Evolutionary conservation across 2,797 vertebrate species (phyloP).

Genomic region (Nyctibius grandis): DNA sequence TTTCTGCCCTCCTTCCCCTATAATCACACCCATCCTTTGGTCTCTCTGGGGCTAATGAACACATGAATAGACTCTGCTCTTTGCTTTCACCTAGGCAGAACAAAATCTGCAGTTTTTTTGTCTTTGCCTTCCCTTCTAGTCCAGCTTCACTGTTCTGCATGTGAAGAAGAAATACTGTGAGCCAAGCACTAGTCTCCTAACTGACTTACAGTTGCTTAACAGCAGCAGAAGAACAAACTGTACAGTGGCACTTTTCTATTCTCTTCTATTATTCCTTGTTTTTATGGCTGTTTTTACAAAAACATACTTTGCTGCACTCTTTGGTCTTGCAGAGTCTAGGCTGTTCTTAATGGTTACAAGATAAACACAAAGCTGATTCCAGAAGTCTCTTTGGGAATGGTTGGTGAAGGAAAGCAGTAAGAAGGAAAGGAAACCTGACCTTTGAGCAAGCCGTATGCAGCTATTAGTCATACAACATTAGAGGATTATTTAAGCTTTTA

Average conservation of each 20-base stretch:
- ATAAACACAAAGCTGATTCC: background rate
- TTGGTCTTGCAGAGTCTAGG: background rate
- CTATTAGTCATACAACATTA: background rate
- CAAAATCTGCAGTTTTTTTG: background rate
- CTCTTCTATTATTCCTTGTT: accelerated
- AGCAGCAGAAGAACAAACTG: background rate
- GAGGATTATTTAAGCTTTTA: background rate
- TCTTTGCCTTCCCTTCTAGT: background rate
- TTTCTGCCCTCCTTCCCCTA: background rate
- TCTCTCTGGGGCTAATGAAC: background rate
- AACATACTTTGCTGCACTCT: background rate
- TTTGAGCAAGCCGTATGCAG: background rate
- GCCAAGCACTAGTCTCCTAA: background rate
- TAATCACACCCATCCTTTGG: background rate
- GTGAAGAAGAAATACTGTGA: background rate
- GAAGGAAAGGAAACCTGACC: background rate
- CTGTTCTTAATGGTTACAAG: background rate
- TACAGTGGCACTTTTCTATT: background rate
- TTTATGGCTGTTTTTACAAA: background rate
- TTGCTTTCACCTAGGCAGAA: background rate
- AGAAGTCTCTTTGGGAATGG: background rate
- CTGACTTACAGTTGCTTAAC: background rate
- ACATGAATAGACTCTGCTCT: background rate
- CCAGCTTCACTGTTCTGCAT: background rate
- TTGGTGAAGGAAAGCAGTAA: background rate